phyloP scores from a whole-genome alignment of 2,113 vertebrate genomes.

The Oncorhynchus masou region DNA sequence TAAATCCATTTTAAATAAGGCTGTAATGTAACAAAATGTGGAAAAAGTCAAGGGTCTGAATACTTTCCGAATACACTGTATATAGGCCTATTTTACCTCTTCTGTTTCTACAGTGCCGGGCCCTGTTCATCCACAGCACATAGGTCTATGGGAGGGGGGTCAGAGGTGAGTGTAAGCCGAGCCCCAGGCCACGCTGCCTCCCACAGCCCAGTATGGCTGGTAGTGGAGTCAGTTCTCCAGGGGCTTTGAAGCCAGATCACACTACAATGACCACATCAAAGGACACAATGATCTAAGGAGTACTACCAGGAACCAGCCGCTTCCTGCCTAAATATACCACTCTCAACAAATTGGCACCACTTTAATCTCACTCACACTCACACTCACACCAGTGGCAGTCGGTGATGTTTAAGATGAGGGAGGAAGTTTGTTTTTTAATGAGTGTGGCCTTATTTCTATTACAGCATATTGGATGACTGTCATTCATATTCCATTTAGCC shows the following conservation, averaged over 20 bases:
- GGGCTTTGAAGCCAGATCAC: constrained; percentile 74
- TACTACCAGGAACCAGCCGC: constrained; percentile 43
- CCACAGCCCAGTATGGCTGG: not conserved
- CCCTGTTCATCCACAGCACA: constrained; percentile 27
- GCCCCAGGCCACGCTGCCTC: constrained; percentile 6
- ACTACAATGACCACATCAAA: constrained; percentile 69
- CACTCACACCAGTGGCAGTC: constrained; percentile 30
- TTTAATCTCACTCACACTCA: constrained; percentile 51
- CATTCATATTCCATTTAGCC: no score
- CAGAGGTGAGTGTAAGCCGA: constrained; percentile 44
- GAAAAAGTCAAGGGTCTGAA: no score
- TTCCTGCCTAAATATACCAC: constrained; percentile 65
- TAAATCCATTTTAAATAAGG: no score
- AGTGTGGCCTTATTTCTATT: no score
- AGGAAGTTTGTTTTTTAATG: no score
- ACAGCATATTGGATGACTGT: no score
- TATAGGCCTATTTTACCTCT: no score
- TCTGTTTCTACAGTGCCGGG: not conserved
- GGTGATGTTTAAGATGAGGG: no score
- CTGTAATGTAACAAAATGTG: no score
- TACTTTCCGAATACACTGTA: no score
- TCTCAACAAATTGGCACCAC: constrained; percentile 62
- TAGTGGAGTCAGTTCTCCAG: not conserved
- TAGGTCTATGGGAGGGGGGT: constrained; percentile 15
- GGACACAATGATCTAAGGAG: constrained; percentile 61